These are phyloP conservation scores for Corythucha ciliata DNA, from an alignment of 2,888 invertebrate genomes.

Conservation along the genomic window DNA sequence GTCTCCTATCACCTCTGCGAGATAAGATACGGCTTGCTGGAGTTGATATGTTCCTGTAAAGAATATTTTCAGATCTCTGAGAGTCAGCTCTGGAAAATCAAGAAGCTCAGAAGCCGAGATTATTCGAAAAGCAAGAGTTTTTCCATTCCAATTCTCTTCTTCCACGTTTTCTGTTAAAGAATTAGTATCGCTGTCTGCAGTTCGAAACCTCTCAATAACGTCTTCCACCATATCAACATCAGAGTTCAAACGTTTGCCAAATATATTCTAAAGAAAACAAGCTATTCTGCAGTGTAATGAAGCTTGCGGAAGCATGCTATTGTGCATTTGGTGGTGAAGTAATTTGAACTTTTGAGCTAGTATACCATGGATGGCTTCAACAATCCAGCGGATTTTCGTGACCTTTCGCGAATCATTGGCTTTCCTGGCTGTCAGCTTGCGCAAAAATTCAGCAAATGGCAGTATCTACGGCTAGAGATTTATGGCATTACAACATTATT, in stretches of 20 bases:
- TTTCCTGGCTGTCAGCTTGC: no score
- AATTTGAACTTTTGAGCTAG: slow-evolving; percentile 31
- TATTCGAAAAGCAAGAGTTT: slow-evolving; percentile 7
- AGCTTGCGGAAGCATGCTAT: slow-evolving; percentile 27
- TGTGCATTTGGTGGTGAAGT: slow-evolving; percentile 30
- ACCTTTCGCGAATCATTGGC: slow-evolving; percentile 33
- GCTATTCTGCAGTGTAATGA: slow-evolving; percentile 24
- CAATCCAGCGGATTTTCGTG: slow-evolving; percentile 33
- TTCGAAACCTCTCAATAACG: slow-evolving; percentile 19
- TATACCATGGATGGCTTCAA: slow-evolving; percentile 33
- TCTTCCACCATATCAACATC: slow-evolving; percentile 20
- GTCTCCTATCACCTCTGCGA: no score
- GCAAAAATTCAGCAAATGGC: no score
- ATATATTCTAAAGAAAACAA: slow-evolving; percentile 29
- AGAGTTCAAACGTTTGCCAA: slow-evolving; percentile 29
- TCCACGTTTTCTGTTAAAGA: slow-evolving; percentile 8
- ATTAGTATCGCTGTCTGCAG: slow-evolving; percentile 15
- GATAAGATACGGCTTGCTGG: slow-evolving; percentile 25
- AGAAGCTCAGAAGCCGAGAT: slow-evolving; percentile 20
- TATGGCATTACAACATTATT: no score
- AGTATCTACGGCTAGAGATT: no score
- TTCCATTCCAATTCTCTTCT: slow-evolving; percentile 16
- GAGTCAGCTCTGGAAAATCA: slow-evolving; percentile 29
- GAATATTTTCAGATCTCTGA: slow-evolving; percentile 28
- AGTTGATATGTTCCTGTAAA: slow-evolving; percentile 31